Evolutionary conservation across 2,113 vertebrate genomes (phyloP).

Genomic region (Cyanistes caeruleus): DNA sequence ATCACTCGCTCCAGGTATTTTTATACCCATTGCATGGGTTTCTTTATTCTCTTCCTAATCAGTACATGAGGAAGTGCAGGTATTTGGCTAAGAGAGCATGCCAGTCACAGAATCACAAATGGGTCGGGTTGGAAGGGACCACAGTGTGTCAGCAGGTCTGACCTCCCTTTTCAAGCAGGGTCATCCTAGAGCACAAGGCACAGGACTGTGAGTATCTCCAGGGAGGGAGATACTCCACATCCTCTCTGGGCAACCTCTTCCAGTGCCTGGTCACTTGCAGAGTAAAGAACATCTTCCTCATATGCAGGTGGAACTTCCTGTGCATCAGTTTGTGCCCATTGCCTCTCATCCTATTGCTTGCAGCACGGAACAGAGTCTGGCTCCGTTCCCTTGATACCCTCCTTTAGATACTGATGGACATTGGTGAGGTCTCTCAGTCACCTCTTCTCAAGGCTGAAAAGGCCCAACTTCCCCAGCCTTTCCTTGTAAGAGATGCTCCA

Average conservation of each 20-base stretch:
- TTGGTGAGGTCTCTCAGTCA: neutral
- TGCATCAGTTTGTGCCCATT: neutral
- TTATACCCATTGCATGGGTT: neutral
- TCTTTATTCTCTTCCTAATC: neutral
- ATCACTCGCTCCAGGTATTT: conserved; percentile 92
- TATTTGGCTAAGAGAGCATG: neutral
- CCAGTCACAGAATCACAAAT: neutral
- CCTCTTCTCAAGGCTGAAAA: neutral
- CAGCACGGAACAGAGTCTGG: neutral
- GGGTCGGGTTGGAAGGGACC: neutral
- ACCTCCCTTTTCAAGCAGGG: neutral
- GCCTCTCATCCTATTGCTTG: neutral
- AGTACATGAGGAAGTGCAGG: neutral
- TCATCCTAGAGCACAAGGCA: neutral
- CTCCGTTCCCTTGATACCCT: neutral
- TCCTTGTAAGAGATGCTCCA: neutral
- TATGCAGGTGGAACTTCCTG: neutral
- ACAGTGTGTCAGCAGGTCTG: neutral
- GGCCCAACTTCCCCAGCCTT: neutral
- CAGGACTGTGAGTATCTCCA: neutral
- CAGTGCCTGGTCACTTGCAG: neutral
- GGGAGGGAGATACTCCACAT: neutral
- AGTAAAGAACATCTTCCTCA: neutral
- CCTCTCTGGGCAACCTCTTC: neutral
- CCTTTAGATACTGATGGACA: neutral